Evolutionary conservation across 2,113 vertebrate genomes (phyloP).

Genomic region (Morphnarchus princeps): DNA sequence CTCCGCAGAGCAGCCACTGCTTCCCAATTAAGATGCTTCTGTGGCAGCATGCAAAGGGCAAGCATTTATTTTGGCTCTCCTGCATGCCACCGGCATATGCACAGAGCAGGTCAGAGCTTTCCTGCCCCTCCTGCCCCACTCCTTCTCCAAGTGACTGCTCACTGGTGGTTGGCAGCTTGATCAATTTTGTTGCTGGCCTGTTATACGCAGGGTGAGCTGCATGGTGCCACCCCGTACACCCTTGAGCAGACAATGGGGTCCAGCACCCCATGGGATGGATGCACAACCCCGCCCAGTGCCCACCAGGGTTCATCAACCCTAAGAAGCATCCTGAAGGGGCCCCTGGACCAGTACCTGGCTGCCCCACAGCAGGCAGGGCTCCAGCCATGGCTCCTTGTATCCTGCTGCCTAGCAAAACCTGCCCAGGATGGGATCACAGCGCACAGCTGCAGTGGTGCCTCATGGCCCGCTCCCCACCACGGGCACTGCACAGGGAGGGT

Average conservation of each 20-base stretch:
- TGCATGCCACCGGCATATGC: rapidly evolving
- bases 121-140: neutral
- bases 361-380: neutral
- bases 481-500: rapidly evolving
- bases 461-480: rapidly evolving
- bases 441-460: rapidly evolving
- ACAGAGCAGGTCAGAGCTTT: neutral
- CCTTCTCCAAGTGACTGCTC: neutral
- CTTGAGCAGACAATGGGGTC: neutral
- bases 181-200: neutral
- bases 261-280: neutral
- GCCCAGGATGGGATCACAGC: neutral
- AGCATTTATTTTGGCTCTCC: neutral
- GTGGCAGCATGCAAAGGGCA: neutral
- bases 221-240: too few relatives aligned
- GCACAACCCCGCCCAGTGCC: neutral
- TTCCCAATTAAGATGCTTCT: neutral
- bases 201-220: neutral
- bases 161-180: neutral
- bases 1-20: neutral
- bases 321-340: neutral
- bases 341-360: rapidly evolving
- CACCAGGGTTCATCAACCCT: neutral
- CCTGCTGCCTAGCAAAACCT: neutral
- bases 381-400: neutral